Evolutionary conservation across 2,888 invertebrate species (phyloP), one percentile per base, ranked within the genome.

Genomic region (Oxycera nigricornis): DNA sequence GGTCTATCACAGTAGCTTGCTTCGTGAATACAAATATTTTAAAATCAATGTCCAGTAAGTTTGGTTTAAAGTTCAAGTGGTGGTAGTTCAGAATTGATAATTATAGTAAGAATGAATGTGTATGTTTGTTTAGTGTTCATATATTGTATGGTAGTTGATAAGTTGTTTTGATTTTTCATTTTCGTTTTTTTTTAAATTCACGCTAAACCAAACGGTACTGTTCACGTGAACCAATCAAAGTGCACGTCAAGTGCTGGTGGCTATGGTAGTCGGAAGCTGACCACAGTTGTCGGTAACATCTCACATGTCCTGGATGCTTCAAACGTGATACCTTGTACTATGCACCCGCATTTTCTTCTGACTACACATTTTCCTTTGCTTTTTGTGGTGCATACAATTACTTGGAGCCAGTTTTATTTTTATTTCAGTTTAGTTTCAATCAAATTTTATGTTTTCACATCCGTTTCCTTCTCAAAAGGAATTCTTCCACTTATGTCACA

Each of bases 1-100:
- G 57, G 68, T 78, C 77, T 79, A 79, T 79, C 78, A 79, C 79
- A 80, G 79, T 78, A 78, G 77, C 77, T 77, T 77, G 78, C 76
- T 79, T 79, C 77, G 73, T 77, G 77, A 77, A 76, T 76, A 74
- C 70, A 74, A 70, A 52, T 70, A 70, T 52, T 55, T 65, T 70
- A 67, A 67, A 67, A 67, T 67, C 26, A 70, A 31, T 52, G 52
- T 70, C 50, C 68, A 41, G 67, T 67, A 41, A 70, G 68, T 70
- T 30, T 41, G 59, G 59, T 59, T 59, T n/a, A 59, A 24, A 59
- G 59, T 59, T 59, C 59, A 59, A 59, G 59, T 59, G 59, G 20
- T 55, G n/a, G 30, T 59, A 59, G 28, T 59, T 59, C 59, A 28
- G 59, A 59, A 59, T 59, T 30, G 59, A 59, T 59, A 59, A 59